Percentiles rank a stretch among this genome's conserved stretches.
phyloP scores from a whole-genome alignment of 2,797 vertebrate species.

The Muraenolepis orangiensis region DNA sequence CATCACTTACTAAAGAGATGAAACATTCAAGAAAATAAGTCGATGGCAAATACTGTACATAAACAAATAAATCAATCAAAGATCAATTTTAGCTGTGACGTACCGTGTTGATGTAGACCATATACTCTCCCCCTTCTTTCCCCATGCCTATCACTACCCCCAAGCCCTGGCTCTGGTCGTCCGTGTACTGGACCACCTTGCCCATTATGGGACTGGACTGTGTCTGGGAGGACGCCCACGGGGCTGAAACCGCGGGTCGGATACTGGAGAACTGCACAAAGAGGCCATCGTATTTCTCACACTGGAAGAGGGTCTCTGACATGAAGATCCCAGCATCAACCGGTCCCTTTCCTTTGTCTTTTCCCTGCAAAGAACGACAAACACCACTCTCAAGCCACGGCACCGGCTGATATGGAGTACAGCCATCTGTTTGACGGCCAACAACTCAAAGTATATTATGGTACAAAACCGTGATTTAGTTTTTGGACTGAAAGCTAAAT shows the following conservation, averaged over 20 bases:
- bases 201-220: conserved; percentile 53
- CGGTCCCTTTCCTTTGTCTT: conserved; percentile 66
- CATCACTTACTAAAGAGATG: no score
- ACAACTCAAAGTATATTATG: no score
- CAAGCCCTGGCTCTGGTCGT: conserved; percentile 37
- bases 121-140: conserved; percentile 5
- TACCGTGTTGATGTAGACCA: conserved; percentile 66
- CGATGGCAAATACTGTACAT: no score
- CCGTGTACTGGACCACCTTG: conserved; percentile 71
- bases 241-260: not conserved
- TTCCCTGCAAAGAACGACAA: conserved; percentile 55
- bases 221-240: rapidly evolving
- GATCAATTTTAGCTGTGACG: conserved; percentile 26
- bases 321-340: conserved; percentile 52
- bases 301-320: conserved; percentile 47
- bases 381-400: not conserved
- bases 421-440: not conserved
- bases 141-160: conserved; percentile 72
- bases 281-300: conserved; percentile 66
- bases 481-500: not conserved
- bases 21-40: no score
- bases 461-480: no score
- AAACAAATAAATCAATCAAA: not conserved
- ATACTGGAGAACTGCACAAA: conserved; percentile 74
- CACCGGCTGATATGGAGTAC: not conserved